These are phyloP conservation scores for Orussus abietinus DNA, from an alignment of 1,140 invertebrate genomes.

Conservation along the genomic window DNA sequence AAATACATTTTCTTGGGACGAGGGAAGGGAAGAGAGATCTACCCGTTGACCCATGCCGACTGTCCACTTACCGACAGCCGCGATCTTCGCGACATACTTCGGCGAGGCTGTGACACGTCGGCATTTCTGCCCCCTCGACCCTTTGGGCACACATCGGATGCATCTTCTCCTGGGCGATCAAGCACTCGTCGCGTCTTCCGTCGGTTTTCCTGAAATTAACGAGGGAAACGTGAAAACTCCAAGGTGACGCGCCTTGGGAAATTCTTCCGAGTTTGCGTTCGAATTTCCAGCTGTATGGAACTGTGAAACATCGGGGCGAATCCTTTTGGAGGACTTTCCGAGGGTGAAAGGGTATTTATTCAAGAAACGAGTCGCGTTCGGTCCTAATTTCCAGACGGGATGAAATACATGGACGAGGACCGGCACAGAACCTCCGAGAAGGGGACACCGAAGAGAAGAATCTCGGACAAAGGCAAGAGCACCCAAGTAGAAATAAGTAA, in stretches of 20 bases:
- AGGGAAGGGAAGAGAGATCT: slow-evolving; percentile 3
- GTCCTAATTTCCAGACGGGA: slow-evolving; percentile 13
- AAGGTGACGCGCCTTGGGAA: no score
- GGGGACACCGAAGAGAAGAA: slow-evolving; percentile 16
- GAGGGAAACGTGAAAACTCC: slow-evolving; percentile 8
- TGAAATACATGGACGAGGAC: slow-evolving; percentile 6
- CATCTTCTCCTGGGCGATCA: slow-evolving; percentile 81
- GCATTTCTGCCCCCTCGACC: slow-evolving; percentile 65
- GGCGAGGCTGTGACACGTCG: slow-evolving; percentile 76
- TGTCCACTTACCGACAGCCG: slow-evolving; percentile 65
- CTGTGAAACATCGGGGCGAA: no score
- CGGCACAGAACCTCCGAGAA: no score
- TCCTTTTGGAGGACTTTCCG: slow-evolving; percentile 11
- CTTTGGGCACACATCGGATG: slow-evolving; percentile 83
- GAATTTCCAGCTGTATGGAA: no score
- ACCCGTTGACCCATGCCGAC: no score
- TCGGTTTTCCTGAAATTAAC: slow-evolving; percentile 74
- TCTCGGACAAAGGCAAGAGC: not conserved
- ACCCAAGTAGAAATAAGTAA: slow-evolving; percentile 8
- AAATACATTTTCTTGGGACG: slow-evolving; percentile 19
- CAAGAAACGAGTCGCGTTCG: slow-evolving; percentile 13
- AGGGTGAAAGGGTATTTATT: slow-evolving; percentile 22
- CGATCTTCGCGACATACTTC: slow-evolving; percentile 72
- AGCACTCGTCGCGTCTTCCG: slow-evolving; percentile 76
- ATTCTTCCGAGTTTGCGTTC: no score